Evolutionary conservation across 2,888 invertebrate species (phyloP), one percentile per base, ranked within the genome.

Genomic region (Morpho deidamia): DNA sequence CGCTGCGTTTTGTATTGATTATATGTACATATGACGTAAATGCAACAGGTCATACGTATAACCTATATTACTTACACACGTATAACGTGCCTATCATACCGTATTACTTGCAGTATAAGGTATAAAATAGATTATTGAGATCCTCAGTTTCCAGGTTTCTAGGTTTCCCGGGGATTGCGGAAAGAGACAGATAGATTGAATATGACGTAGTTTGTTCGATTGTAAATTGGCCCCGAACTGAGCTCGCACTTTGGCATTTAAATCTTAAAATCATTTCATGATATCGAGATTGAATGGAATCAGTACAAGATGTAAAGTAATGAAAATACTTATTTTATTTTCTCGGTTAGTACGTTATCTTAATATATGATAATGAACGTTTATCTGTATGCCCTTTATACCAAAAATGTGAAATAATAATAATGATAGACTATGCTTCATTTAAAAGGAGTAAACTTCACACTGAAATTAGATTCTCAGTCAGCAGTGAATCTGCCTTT

Each of bases 111-210:
- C 43, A 64, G 38, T 56, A 60, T 74, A 83, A 71, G 69, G 78
- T 67, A 63, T 55, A 74, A 64, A 63, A 69, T 83, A 61, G 69
- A 42, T 42, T 40, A 37, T 41, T 37, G 11, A 50, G 43, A 44
- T 47, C 57, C 56, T 49, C 51, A 56, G 53, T 51, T 40, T 55
- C 48, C 59, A 72, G 70, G 72, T 71, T 82, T 78, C 74, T 80
- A 77, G 79, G 79, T 74, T 78, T 77, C 71, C 81, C 82, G 81
- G 82, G 84, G 72, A 63, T 66, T 75, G 70, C 65, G 68, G 78
- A 84, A 68, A 65, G 81, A 72, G 84, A 83, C 65, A 69, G 84
- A 72, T 73, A 78, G 79, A 74, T 76, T 65, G 69, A 63, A 61
- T 59, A 55, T 65, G 65, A 67, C 66, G 69, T 68, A 68, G 69